Evolutionary conservation across 2,113 vertebrate genomes (phyloP).

Genomic region (Melanerpes formicivorus): DNA sequence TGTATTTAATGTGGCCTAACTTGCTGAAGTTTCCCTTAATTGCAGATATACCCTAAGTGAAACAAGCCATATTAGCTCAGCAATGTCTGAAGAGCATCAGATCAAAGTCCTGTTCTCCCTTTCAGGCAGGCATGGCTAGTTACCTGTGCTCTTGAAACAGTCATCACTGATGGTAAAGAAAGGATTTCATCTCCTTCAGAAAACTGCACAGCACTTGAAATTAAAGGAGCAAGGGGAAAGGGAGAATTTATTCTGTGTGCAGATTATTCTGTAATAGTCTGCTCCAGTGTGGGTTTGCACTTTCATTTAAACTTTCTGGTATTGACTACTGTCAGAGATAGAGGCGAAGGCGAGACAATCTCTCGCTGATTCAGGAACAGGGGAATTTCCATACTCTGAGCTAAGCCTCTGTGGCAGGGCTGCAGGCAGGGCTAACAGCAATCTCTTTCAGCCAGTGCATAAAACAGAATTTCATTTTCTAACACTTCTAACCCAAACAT

Average conservation of each 20-base stretch:
- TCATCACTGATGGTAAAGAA: not conserved
- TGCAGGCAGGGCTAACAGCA: not conserved
- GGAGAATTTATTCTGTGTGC: not conserved
- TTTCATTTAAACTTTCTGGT: not conserved
- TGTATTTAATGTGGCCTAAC: conserved; percentile 23
- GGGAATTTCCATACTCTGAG: not conserved
- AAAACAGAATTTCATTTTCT: not conserved
- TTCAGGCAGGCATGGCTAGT: not conserved
- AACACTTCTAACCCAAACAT: not conserved
- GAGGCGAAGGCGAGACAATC: not conserved
- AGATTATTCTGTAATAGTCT: not conserved
- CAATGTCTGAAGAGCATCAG: not conserved
- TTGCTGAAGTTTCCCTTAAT: not conserved
- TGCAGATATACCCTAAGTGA: not conserved
- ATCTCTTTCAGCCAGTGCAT: not conserved
- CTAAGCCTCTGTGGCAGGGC: not conserved
- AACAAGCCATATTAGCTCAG: not conserved
- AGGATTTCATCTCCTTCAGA: not conserved
- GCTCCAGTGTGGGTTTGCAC: not conserved
- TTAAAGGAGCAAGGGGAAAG: not conserved
- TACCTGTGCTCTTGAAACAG: not conserved
- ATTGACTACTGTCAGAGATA: not conserved
- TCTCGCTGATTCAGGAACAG: not conserved
- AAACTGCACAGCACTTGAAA: not conserved
- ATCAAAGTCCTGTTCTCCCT: not conserved